Evolutionary conservation across 2,797 vertebrate genomes (phyloP).

Genomic region (Hydrophis major): DNA sequence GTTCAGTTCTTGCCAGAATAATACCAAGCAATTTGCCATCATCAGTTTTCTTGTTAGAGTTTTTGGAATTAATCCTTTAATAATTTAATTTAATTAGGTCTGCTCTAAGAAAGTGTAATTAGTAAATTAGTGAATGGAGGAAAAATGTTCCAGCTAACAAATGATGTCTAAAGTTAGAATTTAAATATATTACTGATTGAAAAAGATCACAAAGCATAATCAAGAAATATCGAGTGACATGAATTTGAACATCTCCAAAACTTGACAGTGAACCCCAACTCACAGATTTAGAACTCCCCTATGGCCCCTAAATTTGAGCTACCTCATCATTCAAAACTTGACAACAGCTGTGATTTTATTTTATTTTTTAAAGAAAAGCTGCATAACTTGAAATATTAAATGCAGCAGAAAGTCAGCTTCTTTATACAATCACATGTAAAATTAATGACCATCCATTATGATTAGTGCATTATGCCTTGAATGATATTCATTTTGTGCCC

Average conservation of each 20-base stretch:
- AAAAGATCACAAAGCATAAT: neutral
- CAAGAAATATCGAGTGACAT: neutral
- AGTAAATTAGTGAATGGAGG: neutral
- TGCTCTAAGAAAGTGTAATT: constrained; percentile 13
- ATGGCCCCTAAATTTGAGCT: neutral
- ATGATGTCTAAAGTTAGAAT: neutral
- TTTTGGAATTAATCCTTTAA: neutral
- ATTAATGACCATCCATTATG: neutral
- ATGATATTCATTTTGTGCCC: neutral
- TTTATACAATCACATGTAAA: neutral
- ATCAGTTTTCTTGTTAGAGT: constrained; percentile 27
- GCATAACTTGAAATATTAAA: neutral
- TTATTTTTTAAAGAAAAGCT: neutral
- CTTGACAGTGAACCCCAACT: neutral
- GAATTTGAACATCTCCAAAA: neutral
- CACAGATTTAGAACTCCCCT: neutral
- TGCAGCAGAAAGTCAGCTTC: neutral
- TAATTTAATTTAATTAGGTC: constrained; percentile 9
- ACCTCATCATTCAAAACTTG: neutral
- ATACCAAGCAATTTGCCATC: constrained; percentile 8
- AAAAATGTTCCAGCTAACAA: neutral
- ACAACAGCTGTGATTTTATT: neutral
- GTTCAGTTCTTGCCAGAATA: constrained; percentile 18
- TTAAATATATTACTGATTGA: neutral
- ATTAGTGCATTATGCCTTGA: neutral